These are phyloP conservation scores for Spicauda simplicius DNA, from an alignment of 2,888 invertebrate species.

Conservation along the genomic window DNA sequence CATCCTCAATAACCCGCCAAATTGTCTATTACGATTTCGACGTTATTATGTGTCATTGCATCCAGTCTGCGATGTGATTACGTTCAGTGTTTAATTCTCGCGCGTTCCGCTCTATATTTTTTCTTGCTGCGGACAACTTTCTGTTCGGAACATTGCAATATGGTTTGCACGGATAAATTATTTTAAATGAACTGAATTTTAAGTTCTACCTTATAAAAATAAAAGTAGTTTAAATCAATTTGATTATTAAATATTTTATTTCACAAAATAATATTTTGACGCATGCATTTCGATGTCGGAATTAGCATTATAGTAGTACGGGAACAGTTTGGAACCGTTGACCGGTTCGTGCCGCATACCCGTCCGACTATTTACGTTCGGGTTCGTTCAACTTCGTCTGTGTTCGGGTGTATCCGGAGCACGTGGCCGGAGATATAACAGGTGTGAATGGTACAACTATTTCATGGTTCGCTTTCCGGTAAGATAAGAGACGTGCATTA, in stretches of 20 bases:
- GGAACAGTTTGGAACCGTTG: conserved; percentile 11
- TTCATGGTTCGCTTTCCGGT: neutral
- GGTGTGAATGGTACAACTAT: conserved; percentile 62
- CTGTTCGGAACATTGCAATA: conserved; percentile 1
- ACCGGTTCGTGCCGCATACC: conserved; percentile 49
- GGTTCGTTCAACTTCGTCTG: conserved; percentile 58
- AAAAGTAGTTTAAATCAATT: too few species aligned
- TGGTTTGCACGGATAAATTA: neutral
- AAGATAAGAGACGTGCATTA: neutral
- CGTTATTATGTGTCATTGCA: conserved; percentile 30
- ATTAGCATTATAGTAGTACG: conserved; percentile 43
- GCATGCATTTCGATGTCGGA: conserved; percentile 3
- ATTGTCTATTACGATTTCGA: conserved; percentile 52
- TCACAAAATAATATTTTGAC: neutral
- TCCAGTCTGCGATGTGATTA: conserved; percentile 15
- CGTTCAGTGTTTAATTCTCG: conserved; percentile 29
- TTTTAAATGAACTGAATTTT: too few species aligned
- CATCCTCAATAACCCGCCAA: conserved; percentile 66
- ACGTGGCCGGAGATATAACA: conserved; percentile 68
- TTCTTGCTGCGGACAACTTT: conserved; percentile 32
- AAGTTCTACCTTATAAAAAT: too few species aligned
- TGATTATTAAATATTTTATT: neutral
- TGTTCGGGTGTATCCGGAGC: conserved; percentile 66
- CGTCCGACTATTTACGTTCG: conserved; percentile 73
- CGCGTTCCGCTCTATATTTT: conserved; percentile 34